Evolutionary conservation across 2,113 vertebrate genomes (phyloP).

Genomic region (Pelecanoides urinatrix): DNA sequence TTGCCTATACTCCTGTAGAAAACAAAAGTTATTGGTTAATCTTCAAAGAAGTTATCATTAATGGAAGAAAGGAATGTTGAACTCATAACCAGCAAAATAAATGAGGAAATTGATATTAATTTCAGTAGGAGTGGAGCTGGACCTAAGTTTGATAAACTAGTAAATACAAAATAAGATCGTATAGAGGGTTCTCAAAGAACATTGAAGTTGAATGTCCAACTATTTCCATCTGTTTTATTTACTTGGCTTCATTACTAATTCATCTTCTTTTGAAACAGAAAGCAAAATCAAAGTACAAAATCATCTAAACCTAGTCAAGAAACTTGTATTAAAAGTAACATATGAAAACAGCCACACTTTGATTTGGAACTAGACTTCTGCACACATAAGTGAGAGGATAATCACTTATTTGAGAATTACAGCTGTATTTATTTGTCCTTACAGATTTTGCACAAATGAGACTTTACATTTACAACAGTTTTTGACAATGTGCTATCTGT

Average conservation of each 20-base stretch:
- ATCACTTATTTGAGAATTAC: neutral
- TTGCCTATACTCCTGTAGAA: neutral
- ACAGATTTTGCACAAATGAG: slow-evolving; percentile 11
- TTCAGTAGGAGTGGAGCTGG: neutral
- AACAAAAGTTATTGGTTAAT: neutral
- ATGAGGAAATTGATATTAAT: neutral
- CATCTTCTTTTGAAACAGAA: neutral
- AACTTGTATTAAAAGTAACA: neutral
- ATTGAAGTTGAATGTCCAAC: neutral
- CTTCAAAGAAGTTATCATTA: neutral
- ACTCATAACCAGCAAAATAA: neutral
- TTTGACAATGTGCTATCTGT: slow-evolving; percentile 52
- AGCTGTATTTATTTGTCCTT: neutral
- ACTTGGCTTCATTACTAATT: neutral
- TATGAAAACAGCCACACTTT: neutral
- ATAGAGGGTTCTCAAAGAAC: neutral
- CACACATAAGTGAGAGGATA: neutral
- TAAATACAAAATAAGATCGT: neutral
- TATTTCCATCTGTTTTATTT: neutral
- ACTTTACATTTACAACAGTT: neutral
- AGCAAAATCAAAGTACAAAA: neutral
- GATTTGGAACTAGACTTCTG: neutral
- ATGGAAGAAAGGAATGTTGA: neutral
- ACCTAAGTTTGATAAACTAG: neutral
- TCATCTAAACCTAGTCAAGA: neutral